Percentiles rank a stretch among this genome's conserved stretches.
These are phyloP conservation scores for Geodia barretti DNA, from an alignment of 37 sponge, comb jelly and placozoan species.

Conservation along the genomic window DNA sequence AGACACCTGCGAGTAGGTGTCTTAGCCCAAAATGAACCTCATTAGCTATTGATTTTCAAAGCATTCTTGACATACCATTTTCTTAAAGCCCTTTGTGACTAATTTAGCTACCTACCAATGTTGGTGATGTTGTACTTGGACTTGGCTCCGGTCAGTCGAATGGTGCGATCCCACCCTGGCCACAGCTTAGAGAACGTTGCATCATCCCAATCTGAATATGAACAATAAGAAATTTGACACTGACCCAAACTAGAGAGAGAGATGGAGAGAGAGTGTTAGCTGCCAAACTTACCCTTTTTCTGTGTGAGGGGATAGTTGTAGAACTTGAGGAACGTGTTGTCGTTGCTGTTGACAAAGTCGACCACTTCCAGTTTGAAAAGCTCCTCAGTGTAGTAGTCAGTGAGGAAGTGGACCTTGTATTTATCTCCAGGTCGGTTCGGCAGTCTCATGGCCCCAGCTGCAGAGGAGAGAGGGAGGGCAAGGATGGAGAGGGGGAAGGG, in stretches of 20 bases:
- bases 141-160: too few relatives aligned
- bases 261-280: too few relatives aligned
- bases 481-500: too few relatives aligned
- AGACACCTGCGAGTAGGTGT: too few relatives aligned
- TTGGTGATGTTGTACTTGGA: constrained; percentile 10
- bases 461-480: too few relatives aligned
- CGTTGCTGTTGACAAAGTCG: neutral
- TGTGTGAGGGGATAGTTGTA: neutral
- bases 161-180: constrained; percentile 51
- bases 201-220: too few relatives aligned
- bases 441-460: too few relatives aligned
- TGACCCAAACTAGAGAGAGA: neutral
- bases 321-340: neutral
- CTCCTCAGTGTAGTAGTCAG: constrained; percentile 17
- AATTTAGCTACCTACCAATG: too few relatives aligned
- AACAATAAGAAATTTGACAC: constrained; percentile 9
- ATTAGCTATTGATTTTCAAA: too few relatives aligned
- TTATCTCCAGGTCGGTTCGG: neutral
- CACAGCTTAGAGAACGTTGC: constrained; percentile 4
- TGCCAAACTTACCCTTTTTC: neutral
- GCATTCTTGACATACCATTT: too few relatives aligned
- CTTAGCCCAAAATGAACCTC: too few relatives aligned
- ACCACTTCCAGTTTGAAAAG: constrained; percentile 6
- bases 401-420: constrained; percentile 8
- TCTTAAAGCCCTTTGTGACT: too few relatives aligned